Base-by-base conservation (phyloP, 2,797 vertebrate species). In the Neopelma chrysocephalum region DNA sequence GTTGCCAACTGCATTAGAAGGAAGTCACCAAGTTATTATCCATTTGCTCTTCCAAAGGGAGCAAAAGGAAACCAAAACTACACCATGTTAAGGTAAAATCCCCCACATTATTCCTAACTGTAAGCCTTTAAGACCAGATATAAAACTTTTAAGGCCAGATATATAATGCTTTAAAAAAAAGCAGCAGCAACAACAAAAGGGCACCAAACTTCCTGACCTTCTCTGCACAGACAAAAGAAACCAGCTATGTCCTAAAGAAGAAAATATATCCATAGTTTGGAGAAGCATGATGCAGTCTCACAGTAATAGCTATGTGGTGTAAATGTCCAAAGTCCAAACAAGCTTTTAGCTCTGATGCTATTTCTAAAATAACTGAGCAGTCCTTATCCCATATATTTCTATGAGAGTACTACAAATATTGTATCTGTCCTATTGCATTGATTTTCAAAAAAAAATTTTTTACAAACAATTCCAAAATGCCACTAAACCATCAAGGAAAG, bases 251-350 rank as follows among this genome's bases (percentile, higher is more conserved):
- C 43, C 38, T 47, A 31, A 29, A 48, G 31, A 89, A 69, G 14
- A 64, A 54, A 53, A 51, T 4, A 0, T 10, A 34, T 25, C 10
- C 16, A 12, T 26, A 57, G 34, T 57, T 57, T 4, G 3, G 4
- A 69, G 18, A 78, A 82, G 8, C 1, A 1, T 3, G 8, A 26
- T 3, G 21, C 0, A 1, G 9, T 26, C 40, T 77, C 15, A 57
- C 12, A 68, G 2, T 22, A 34, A 34, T 1, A 71, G 15, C 34
- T 42, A 31, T 1, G 4, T 9, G 16, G 7, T 3, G 0, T 12
- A 18, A 82, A 34, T 5, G 11, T 45, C 8, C 6, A 4, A 77
- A 32, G 15, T 36, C 22, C 29, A 45, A 65, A 26, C 12, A 60
- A 76, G 50, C 12, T 12, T 66, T 50, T 15, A 60, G 16, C 9